phyloP scores from a whole-genome alignment of 2,113 vertebrate genomes.

The Tragelaphus imberbis region DNA sequence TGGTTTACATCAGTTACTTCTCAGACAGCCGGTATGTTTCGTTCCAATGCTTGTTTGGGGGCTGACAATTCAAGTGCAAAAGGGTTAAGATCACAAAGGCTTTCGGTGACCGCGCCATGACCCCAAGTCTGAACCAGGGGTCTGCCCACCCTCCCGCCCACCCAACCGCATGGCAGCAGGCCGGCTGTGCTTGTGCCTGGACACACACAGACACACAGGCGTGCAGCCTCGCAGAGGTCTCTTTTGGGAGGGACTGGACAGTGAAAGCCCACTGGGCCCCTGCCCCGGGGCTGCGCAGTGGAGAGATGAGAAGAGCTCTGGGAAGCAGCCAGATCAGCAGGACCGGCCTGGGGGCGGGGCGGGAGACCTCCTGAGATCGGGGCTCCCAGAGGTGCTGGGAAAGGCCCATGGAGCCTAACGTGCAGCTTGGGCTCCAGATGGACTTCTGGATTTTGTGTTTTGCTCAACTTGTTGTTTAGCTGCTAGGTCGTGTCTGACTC shows the following conservation, averaged over 20 bases:
- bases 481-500: not conserved
- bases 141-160: not conserved
- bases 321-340: not conserved
- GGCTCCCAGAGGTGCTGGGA: not conserved
- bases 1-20: not conserved
- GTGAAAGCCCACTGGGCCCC: not conserved
- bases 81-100: not conserved
- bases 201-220: not conserved
- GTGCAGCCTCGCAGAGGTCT: rapidly evolving
- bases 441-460: not conserved
- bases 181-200: rapidly evolving
- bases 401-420: rapidly evolving
- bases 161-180: too few species aligned
- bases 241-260: not conserved
- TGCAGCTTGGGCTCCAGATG: not conserved
- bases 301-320: not conserved
- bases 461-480: not conserved
- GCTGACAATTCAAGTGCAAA: not conserved
- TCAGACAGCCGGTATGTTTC: not conserved
- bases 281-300: not conserved
- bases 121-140: not conserved
- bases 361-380: not conserved
- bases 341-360: not conserved
- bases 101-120: not conserved
- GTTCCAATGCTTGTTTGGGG: not conserved